Base-by-base conservation (phyloP, 2,113 vertebrate species). In the Sclerurus mexicanus region DNA sequence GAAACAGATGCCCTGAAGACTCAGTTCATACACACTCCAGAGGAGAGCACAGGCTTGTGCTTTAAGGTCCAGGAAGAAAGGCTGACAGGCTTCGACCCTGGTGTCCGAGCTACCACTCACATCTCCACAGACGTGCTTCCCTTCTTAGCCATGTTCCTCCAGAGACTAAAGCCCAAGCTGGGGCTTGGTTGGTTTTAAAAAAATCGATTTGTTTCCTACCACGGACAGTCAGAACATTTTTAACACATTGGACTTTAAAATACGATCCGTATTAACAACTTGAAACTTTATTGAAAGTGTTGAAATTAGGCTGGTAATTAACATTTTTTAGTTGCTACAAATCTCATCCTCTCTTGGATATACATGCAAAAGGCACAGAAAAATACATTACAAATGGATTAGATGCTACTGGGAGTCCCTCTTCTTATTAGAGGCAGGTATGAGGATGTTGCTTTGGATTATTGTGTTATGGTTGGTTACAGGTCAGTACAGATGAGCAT, bases 41-140 rank as follows among this genome's bases (percentile, higher is more conserved):
- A 73, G 42, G 39, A 83, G 68, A 79, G 77, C 0, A 6, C 5
- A 59, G 58, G 13, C 39, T 83, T 7, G 1, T 66, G 39, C 68
- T 77, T 39, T 39, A 28, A 88, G n/a, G 9, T 27, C 8, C 56
- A 68, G n/a, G 53, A 91, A 74, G 9, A 76, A 73, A 86, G 66
- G 22, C 21, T 52, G 74, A 14, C 12, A 52, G 37, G 40, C 40
- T 27, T 22, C 40, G 52, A 23, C 2, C 2, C 44, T 68, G 66
- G 15, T 58, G 33, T 64, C 37, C 44, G 33, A 95, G 49, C 23
- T 49, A 42, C 23, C 21, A 42, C 13, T 66, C 27, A 27, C 15
- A 63, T 14, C 0, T 0, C 59, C 1, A 4, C 52, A 90, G 58
- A 53, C 0, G 0, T 12, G 47, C 35, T 19, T 68, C n/a, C 24